Evolutionary conservation across 2,888 invertebrate species (phyloP).

Genomic region (Chelonus formosanus): DNA sequence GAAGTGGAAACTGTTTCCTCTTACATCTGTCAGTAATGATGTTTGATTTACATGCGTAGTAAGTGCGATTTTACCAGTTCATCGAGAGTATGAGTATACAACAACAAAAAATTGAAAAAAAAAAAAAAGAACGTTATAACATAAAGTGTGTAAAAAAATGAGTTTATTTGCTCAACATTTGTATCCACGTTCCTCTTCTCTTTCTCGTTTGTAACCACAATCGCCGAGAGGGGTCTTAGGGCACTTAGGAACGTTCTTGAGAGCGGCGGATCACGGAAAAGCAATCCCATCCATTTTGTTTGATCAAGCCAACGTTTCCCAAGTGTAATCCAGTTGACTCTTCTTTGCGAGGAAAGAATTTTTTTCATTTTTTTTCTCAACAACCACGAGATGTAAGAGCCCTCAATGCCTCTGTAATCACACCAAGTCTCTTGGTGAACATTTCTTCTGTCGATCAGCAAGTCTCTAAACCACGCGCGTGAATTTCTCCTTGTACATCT

Average conservation of each 20-base stretch:
- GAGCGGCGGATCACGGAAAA: conserved; percentile 16
- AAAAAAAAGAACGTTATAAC: conserved; percentile 6
- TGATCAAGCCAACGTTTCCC: conserved; percentile 29
- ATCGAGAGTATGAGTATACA: not conserved
- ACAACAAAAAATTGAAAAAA: not conserved
- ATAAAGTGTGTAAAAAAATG: conserved; percentile 7
- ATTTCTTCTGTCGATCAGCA: conserved; percentile 16
- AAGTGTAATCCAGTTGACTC: conserved; percentile 30
- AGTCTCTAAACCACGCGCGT: not conserved
- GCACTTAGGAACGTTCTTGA: conserved; percentile 17
- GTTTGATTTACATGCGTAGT: conserved; percentile 53
- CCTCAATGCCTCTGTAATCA: conserved; percentile 11
- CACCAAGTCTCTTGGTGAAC: not conserved
- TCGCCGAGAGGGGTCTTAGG: conserved; percentile 19
- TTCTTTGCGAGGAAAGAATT: not conserved
- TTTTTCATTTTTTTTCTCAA: not conserved
- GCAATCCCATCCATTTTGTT: conserved; percentile 28
- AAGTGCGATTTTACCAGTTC: conserved; percentile 20
- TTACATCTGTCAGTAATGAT: conserved; percentile 43
- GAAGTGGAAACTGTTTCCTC: conserved; percentile 44
- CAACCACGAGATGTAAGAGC: not conserved
- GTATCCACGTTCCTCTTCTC: conserved; percentile 12
- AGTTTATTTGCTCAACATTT: conserved; percentile 9
- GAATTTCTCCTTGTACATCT: conserved; percentile 1
- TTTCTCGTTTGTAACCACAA: conserved; percentile 23